phyloP scores from a whole-genome alignment of 64 coral and sea anemone genomes.

The Porites lutea region DNA sequence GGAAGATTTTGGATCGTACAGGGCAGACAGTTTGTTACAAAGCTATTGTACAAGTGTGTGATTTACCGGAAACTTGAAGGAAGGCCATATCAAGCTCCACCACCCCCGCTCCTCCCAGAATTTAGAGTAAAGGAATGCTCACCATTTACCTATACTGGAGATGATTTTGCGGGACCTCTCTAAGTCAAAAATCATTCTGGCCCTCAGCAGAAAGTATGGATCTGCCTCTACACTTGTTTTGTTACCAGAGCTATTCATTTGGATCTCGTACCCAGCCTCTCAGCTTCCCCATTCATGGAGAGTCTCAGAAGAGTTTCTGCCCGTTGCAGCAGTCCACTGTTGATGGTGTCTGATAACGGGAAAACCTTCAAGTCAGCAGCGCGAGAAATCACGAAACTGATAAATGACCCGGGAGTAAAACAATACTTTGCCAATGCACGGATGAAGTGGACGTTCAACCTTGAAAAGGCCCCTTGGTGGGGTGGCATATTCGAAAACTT shows the following conservation, averaged over 20 bases:
- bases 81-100: background rate
- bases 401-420: too few species aligned
- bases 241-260: slow-evolving; percentile 8
- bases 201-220: background rate
- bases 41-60: background rate
- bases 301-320: background rate
- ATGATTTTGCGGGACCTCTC: slow-evolving; percentile 61
- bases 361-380: slow-evolving; percentile 12
- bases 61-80: background rate
- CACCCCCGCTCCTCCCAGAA: background rate
- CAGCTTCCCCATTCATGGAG: background rate
- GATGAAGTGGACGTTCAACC: too few species aligned
- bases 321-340: background rate
- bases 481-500: background rate
- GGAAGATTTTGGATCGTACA: background rate
- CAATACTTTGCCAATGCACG: background rate
- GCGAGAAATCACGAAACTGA: background rate
- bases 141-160: slow-evolving; percentile 1
- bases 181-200: background rate
- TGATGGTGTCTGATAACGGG: slow-evolving; percentile 17
- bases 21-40: background rate
- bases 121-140: background rate
- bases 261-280: background rate
- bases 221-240: background rate
- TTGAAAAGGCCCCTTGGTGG: background rate